These are phyloP conservation scores for Lampropteryx suffumata DNA, from an alignment of 2,888 invertebrate genomes.

Conservation along the genomic window DNA sequence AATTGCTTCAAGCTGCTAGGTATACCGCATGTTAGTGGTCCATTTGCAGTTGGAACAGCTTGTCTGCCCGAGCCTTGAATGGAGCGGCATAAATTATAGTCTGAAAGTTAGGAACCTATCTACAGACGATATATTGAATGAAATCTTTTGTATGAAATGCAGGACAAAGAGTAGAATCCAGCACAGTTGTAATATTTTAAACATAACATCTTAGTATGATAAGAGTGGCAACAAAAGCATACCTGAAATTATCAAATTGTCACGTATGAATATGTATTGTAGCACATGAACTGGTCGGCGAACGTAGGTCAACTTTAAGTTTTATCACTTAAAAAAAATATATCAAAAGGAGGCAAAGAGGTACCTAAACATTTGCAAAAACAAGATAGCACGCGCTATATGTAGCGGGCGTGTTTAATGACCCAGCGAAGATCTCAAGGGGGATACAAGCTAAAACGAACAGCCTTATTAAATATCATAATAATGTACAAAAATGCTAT, in stretches of 20 bases:
- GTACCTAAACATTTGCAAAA: conserved; percentile 40
- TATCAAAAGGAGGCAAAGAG: not conserved
- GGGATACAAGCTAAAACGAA: conserved; percentile 25
- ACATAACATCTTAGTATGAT: too few species aligned
- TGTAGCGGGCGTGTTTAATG: conserved; percentile 51
- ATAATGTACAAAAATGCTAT: not conserved
- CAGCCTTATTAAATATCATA: not conserved
- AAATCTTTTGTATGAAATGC: too few species aligned
- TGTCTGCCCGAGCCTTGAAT: not conserved
- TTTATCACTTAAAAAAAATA: not conserved
- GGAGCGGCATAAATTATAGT: conserved; percentile 2
- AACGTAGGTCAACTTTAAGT: too few species aligned
- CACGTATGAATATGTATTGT: too few species aligned
- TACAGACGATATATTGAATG: not conserved
- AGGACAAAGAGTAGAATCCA: too few species aligned
- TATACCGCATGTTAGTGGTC: conserved; percentile 11
- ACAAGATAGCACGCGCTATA: conserved; percentile 41
- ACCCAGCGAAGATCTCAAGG: conserved; percentile 35
- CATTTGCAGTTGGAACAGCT: conserved; percentile 8
- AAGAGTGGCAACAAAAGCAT: too few species aligned
- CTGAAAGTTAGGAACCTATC: not conserved
- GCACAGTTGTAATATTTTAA: too few species aligned
- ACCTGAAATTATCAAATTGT: too few species aligned
- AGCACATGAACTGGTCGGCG: too few species aligned
- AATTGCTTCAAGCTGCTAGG: conserved; percentile 7